Conservation (phyloP, 2,797 vertebrate genomes). For the Dendrocincla tyrannina region DNA sequence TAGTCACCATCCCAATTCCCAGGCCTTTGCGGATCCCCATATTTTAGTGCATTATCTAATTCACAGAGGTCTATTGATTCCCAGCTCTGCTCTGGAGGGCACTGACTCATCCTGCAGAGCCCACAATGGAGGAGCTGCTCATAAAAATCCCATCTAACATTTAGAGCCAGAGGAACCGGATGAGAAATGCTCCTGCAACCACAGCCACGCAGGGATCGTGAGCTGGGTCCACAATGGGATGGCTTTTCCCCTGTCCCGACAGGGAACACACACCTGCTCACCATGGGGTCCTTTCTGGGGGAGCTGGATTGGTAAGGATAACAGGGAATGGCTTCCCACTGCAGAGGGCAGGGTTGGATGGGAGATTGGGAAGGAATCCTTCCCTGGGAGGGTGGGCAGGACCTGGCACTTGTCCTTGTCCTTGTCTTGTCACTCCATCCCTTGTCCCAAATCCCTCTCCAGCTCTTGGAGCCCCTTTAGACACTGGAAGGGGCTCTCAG, state of each 20-base stretch:
- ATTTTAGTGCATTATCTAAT: not conserved
- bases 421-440: too few species aligned
- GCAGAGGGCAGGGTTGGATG: not conserved
- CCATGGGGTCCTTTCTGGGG: fast-evolving
- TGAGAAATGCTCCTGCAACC: not conserved
- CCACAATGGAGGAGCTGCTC: constrained; percentile 4
- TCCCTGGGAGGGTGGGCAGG: not conserved
- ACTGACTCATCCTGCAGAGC: constrained; percentile 40
- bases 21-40: not conserved
- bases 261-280: fast-evolving
- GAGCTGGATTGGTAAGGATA: not conserved
- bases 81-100: constrained; percentile 29
- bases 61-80: constrained; percentile 7
- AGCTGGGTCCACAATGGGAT: not conserved
- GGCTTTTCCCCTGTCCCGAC: fast-evolving
- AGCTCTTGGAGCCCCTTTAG: too few species aligned
- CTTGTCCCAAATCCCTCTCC: too few species aligned
- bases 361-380: not conserved
- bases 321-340: not conserved
- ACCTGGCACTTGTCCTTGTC: too few species aligned
- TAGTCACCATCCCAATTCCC: not conserved
- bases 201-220: not conserved
- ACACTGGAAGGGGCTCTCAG: too few species aligned
- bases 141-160: constrained; percentile 15
- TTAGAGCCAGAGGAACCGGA: not conserved